Evolutionary conservation across 2,113 vertebrate genomes (phyloP).

Genomic region (Catharus bicknelli): DNA sequence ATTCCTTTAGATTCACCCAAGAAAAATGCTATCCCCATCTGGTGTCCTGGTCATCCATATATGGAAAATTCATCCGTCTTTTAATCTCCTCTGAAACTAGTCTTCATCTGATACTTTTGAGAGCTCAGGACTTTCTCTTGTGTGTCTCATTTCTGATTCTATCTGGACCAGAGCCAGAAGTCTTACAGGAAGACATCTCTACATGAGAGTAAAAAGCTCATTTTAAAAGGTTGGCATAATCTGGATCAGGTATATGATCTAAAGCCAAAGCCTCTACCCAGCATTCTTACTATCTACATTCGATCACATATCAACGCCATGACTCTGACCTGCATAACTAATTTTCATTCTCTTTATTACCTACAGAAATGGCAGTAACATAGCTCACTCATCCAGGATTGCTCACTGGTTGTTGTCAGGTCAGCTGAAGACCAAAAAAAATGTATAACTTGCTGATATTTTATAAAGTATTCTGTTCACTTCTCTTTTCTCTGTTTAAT

Average conservation of each 20-base stretch:
- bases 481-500: background rate
- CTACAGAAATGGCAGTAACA: background rate
- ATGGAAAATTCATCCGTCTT: background rate
- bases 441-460: background rate
- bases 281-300: background rate
- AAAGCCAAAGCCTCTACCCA: background rate
- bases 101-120: background rate
- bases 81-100: background rate
- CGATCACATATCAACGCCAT: background rate
- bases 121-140: background rate
- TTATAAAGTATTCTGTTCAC: background rate
- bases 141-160: background rate
- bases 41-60: background rate
- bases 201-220: slow-evolving; percentile 4
- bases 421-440: background rate
- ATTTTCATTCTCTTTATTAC: background rate
- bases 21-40: background rate
- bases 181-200: background rate
- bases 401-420: background rate
- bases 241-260: background rate
- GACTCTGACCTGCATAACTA: background rate
- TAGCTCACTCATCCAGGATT: background rate
- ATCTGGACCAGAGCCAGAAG: background rate
- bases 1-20: background rate
- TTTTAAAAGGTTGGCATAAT: background rate